Evolutionary conservation across 53 echinoderm and acorn worm species (phyloP), one percentile per base, ranked within the genome.

Genomic region (Henricia sp.): DNA sequence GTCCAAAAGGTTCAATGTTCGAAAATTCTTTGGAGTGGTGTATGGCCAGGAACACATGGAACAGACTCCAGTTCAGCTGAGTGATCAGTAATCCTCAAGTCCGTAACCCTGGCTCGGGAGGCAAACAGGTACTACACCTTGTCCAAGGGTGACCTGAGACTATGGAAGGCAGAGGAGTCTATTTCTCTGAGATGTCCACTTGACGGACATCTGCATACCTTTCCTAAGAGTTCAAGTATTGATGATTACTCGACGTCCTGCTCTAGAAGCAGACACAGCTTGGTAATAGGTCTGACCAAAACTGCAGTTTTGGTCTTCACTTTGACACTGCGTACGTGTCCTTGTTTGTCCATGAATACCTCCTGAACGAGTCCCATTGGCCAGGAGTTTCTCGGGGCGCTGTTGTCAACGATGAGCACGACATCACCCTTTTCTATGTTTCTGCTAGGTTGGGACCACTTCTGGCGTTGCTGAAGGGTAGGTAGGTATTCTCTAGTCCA

Each of bases 401-500:
- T n/a, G n/a, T n/a, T n/a, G n/a, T n/a, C n/a, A n/a, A n/a, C n/a
- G 50, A 88, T 50, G 27, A 83, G 50, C 14, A 88, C 88, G 2
- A 83, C 63, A 58, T 83, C 71, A 11, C 83, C 88, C 19, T 40
- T 84, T n/a, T 37, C n/a, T 19, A 72, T 20, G 37, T 69, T 68
- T 72, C 88, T 88, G 26, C 32, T 44, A 39, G 64, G 73, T 34
- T 83, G 46, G 5, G 52, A 16, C 88, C 83, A 83, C 37, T 88
- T 88, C 56, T 88, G 83, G 4, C 83, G 20, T n/a, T 17, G 57
- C 53, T 83, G 88, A 4, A 89, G 83, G n/a, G n/a, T n/a, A n/a
- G n/a, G n/a, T n/a, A n/a, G n/a, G n/a, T n/a, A n/a, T n/a, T n/a
- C n/a, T n/a, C n/a, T n/a, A n/a, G n/a, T n/a, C n/a, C n/a, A n/a